A percentile compares a stretch with the other conserved stretches of the same genome.
phyloP scores from a whole-genome alignment of 2,888 invertebrate species.

The Drosophila neoperkinsi region DNA sequence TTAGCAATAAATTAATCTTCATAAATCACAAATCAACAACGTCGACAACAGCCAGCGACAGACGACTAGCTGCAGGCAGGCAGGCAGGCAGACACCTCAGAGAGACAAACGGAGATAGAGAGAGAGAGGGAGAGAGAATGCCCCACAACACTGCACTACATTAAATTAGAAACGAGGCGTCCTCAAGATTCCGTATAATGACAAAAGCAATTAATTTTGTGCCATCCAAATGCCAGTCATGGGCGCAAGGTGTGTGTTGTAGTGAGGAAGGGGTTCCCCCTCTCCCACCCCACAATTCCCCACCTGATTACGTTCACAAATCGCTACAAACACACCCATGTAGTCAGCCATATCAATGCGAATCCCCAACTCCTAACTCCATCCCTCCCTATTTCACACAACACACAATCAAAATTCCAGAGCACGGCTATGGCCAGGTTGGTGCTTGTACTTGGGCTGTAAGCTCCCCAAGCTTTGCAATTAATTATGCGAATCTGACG shows the following conservation, averaged over 20 bases:
- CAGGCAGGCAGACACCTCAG: slow-evolving; percentile 14
- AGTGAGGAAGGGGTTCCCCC: slow-evolving; percentile 21
- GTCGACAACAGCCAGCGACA: slow-evolving; percentile 47
- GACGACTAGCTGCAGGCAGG: slow-evolving; percentile 15
- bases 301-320: slow-evolving; percentile 82
- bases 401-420: slow-evolving; percentile 80
- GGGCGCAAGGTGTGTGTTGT: slow-evolving; percentile 52
- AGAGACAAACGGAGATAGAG: background rate
- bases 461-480: slow-evolving; percentile 77
- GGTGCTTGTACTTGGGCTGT: slow-evolving; percentile 46
- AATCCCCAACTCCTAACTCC: slow-evolving; percentile 5
- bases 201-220: slow-evolving; percentile 85
- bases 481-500: slow-evolving; percentile 84
- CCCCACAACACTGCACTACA: slow-evolving; percentile 60
- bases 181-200: slow-evolving; percentile 84
- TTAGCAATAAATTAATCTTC: slow-evolving; percentile 84
- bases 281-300: slow-evolving; percentile 34
- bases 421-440: slow-evolving; percentile 66
- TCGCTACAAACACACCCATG: slow-evolving; percentile 64
- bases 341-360: slow-evolving; percentile 52
- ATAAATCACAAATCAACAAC: slow-evolving; percentile 83
- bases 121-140: slow-evolving; percentile 24
- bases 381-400: slow-evolving; percentile 34
- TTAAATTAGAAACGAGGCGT: slow-evolving; percentile 78
- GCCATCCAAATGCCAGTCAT: slow-evolving; percentile 67